Conservation (phyloP, 2,888 invertebrate genomes). For the Allacma fusca region DNA sequence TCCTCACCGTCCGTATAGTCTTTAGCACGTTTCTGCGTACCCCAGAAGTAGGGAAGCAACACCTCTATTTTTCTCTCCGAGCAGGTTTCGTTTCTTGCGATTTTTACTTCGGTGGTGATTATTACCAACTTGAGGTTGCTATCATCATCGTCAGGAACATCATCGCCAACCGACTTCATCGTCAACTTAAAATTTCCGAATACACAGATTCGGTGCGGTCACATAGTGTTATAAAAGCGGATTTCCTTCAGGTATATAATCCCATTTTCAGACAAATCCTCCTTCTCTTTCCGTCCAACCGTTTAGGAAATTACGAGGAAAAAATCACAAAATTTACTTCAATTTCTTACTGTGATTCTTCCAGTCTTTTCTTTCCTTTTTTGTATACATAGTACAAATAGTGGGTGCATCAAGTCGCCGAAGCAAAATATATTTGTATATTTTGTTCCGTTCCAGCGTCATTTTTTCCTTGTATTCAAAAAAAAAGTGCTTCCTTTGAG, state of each 20-base stretch:
- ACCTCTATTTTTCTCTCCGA: slow-evolving; percentile 29
- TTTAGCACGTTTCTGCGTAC: slow-evolving; percentile 21
- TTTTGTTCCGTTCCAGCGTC: not conserved
- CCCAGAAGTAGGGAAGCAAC: slow-evolving; percentile 22
- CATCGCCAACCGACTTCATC: slow-evolving; percentile 45
- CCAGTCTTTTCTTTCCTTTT: too few species aligned
- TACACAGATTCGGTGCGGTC: slow-evolving; percentile 51
- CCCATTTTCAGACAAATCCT: slow-evolving; percentile 42
- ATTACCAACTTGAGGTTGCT: slow-evolving; percentile 48
- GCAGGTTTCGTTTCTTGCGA: slow-evolving; percentile 41
- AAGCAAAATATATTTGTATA: not conserved
- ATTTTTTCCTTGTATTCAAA: slow-evolving; percentile 2
- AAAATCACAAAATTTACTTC: slow-evolving; percentile 5
- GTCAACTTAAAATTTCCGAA: slow-evolving; percentile 45
- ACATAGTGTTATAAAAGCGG: slow-evolving; percentile 53
- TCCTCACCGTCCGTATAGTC: not conserved
- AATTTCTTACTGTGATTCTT: slow-evolving; percentile 17
- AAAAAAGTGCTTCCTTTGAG: slow-evolving; percentile 11
- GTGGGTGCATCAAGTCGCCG: slow-evolving; percentile 26
- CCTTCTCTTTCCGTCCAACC: slow-evolving; percentile 25
- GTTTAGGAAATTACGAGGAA: slow-evolving; percentile 25
- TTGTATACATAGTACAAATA: not conserved
- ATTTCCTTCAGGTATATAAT: slow-evolving; percentile 51
- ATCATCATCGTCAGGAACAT: slow-evolving; percentile 50
- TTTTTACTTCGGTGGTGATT: slow-evolving; percentile 47